Conservation (phyloP, 2,888 invertebrate species). For the Ophioninae sp. region DNA sequence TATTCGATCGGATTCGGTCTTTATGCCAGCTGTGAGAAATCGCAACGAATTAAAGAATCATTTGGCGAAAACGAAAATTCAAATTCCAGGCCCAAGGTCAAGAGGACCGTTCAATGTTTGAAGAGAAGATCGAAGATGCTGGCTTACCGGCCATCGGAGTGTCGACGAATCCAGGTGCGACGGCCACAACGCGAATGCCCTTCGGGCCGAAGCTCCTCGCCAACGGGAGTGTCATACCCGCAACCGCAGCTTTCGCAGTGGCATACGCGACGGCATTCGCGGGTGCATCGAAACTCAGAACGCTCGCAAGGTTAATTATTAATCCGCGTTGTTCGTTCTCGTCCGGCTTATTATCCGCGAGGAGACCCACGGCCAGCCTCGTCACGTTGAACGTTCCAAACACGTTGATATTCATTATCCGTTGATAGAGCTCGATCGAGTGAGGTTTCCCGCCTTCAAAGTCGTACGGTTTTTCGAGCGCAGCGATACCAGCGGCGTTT, state of each 20-base stretch:
- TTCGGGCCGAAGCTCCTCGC: slow-evolving; percentile 66
- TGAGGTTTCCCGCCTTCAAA: slow-evolving; percentile 66
- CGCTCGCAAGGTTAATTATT: slow-evolving; percentile 69
- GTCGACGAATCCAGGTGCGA: slow-evolving; percentile 87
- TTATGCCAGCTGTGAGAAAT: not conserved
- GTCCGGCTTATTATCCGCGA: slow-evolving; percentile 67
- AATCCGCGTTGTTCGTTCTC: slow-evolving; percentile 67
- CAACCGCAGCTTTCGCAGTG: slow-evolving; percentile 66
- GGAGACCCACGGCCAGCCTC: slow-evolving; percentile 61
- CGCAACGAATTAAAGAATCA: not conserved
- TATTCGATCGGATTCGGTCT: not conserved
- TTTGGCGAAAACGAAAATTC: not conserved
- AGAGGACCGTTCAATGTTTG: no score
- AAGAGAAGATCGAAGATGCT: not conserved
- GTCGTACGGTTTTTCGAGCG: slow-evolving; percentile 62
- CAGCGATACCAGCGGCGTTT: slow-evolving; percentile 64
- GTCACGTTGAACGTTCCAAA: slow-evolving; percentile 69
- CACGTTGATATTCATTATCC: slow-evolving; percentile 66
- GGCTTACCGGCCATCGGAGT: slow-evolving; percentile 66
- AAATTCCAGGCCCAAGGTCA: not conserved
- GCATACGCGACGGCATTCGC: slow-evolving; percentile 65
- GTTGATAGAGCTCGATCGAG: slow-evolving; percentile 63
- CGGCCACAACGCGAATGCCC: slow-evolving; percentile 84
- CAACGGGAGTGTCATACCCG: slow-evolving; percentile 69
- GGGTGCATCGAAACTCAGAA: slow-evolving; percentile 63